Evolutionary conservation across 2,888 invertebrate species (phyloP).

Genomic region (Dryomyza anilis): DNA sequence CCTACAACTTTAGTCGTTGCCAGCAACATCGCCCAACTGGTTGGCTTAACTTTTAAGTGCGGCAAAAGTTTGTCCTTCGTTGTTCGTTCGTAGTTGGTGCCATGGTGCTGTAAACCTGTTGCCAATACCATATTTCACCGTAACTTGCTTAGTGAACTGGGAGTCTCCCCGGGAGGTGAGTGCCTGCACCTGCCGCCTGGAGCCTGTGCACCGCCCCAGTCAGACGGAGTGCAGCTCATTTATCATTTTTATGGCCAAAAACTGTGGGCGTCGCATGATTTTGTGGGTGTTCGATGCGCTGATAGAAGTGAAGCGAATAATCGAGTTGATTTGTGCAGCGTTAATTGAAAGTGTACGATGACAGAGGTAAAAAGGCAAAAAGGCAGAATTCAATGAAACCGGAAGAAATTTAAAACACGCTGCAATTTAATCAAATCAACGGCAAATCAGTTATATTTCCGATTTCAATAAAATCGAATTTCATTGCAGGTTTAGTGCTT

Average conservation of each 20-base stretch:
- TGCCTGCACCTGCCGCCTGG: background rate
- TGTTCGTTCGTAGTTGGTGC: background rate
- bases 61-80: slow-evolving; percentile 18
- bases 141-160: background rate
- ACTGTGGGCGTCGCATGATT: background rate
- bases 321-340: slow-evolving; percentile 10
- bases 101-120: slow-evolving; percentile 31
- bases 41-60: slow-evolving; percentile 7
- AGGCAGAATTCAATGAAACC: background rate
- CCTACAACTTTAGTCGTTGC: background rate
- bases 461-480: background rate
- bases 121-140: slow-evolving; percentile 36
- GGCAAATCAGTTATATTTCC: background rate
- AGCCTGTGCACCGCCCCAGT: background rate
- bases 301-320: slow-evolving; percentile 1
- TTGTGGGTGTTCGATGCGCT: background rate
- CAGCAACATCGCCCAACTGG: background rate
- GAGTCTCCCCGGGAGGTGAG: background rate
- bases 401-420: background rate
- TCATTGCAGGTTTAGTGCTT: too few relatives aligned
- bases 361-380: too few relatives aligned
- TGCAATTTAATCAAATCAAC: background rate
- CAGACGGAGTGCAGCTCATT: slow-evolving; percentile 34
- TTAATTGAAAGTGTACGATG: slow-evolving; percentile 11
- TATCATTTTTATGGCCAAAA: slow-evolving; percentile 32